Conservation (phyloP, 2,797 vertebrate species). For the Petrocephalus sullivani region DNA sequence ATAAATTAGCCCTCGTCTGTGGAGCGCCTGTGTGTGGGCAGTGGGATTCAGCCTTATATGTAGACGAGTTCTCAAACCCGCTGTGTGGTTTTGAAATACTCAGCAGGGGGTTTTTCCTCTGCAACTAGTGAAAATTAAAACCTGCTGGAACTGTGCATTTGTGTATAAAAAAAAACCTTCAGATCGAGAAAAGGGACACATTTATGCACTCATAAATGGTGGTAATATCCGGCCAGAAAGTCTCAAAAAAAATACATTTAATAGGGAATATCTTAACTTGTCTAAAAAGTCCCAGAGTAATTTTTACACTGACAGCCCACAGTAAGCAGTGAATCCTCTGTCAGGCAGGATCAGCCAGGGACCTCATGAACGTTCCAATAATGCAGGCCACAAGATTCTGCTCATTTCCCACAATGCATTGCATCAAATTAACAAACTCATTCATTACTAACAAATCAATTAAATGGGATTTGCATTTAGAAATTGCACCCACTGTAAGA, state of each 20-base stretch:
- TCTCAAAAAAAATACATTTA: not conserved
- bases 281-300: not conserved
- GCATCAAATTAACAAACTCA: not conserved
- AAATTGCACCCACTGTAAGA: not conserved
- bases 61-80: not conserved
- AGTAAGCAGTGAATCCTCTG: not conserved
- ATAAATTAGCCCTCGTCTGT: not conserved
- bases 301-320: not conserved
- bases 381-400: not conserved
- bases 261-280: not conserved
- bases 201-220: conserved; percentile 27
- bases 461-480: not conserved
- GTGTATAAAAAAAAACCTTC: not conserved
- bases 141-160: not conserved
- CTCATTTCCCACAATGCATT: not conserved
- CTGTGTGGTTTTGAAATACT: conserved; percentile 23
- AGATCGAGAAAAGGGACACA: conserved; percentile 5
- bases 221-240: conserved; percentile 19
- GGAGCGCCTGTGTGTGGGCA: not conserved
- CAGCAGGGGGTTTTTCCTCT: not conserved
- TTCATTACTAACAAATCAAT: not conserved
- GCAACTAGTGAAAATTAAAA: not conserved
- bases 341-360: not conserved
- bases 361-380: not conserved
- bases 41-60: not conserved